phyloP scores from a whole-genome alignment of 23 tunicate species.

The Halocynthia aurantium region DNA sequence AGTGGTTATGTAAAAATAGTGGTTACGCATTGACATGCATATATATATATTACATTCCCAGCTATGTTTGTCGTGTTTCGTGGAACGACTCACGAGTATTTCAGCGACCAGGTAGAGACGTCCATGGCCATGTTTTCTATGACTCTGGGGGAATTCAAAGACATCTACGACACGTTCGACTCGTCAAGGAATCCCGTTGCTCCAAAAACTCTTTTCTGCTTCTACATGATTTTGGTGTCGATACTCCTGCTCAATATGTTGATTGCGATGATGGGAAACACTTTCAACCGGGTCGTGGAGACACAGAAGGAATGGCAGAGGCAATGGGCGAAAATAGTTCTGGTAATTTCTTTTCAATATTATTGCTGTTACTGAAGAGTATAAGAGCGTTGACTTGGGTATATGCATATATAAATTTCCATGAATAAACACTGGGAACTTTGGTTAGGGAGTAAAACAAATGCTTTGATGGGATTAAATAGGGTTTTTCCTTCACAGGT shows the following conservation, averaged over 20 bases:
- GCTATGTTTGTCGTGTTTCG: conserved; percentile 89
- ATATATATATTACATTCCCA: conserved; percentile 7
- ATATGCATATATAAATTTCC: background rate
- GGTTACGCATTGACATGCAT: too few species aligned
- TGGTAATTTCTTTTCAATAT: conserved; percentile 23
- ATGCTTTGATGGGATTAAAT: background rate
- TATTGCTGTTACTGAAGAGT: background rate
- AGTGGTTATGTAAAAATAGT: too few species aligned
- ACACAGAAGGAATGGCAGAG: conserved; percentile 96
- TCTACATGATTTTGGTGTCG: conserved; percentile 66
- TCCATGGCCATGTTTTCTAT: conserved; percentile 80
- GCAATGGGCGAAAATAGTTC: conserved; percentile 92
- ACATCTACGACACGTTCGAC: conserved; percentile 72
- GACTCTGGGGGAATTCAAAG: conserved; percentile 83
- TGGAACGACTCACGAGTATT: conserved; percentile 36
- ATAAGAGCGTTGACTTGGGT: background rate
- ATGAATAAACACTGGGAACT: too few species aligned
- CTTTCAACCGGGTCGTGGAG: conserved; percentile 74
- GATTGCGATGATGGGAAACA: conserved; percentile 89
- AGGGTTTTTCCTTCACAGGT: conserved; percentile 23
- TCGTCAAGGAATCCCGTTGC: conserved; percentile 42
- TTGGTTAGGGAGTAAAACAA: background rate
- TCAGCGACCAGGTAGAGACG: conserved; percentile 50
- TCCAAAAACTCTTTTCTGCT: conserved; percentile 61
- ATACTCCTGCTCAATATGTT: conserved; percentile 68